These are phyloP conservation scores for Thaumatotibia leucotreta DNA, from an alignment of 1,140 invertebrate genomes.

Conservation along the genomic window DNA sequence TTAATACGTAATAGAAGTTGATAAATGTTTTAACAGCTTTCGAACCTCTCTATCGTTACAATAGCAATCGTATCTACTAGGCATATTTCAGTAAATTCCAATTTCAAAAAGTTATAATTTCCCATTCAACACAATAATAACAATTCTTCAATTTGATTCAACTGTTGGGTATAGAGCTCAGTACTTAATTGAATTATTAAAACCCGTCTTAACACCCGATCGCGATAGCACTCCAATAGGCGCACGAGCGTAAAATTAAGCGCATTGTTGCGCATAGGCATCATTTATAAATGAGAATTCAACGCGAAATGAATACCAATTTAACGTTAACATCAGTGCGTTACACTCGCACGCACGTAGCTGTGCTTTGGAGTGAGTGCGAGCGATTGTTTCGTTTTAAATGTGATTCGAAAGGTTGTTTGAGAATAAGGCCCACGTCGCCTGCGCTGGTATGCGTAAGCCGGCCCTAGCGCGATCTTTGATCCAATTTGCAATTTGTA, in stretches of 20 bases:
- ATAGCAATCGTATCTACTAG: no score
- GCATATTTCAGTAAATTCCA: no score
- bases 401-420: background rate
- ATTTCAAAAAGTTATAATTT: constrained; percentile 10
- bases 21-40: no score
- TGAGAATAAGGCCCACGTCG: background rate
- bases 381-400: background rate
- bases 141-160: background rate
- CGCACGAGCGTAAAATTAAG: constrained; percentile 7
- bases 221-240: constrained; percentile 7
- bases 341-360: background rate
- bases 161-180: background rate
- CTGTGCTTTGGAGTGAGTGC: background rate
- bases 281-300: background rate
- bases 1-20: no score
- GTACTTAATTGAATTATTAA: constrained; percentile 2
- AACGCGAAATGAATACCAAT: background rate
- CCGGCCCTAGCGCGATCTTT: background rate
- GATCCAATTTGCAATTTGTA: background rate
- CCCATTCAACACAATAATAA: background rate
- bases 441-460: no score
- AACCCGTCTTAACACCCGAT: background rate
- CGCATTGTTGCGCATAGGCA: background rate
- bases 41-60: no score
- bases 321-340: background rate